These are phyloP conservation scores for Xerus inauris DNA, from an alignment of 2,113 vertebrate species.

Conservation along the genomic window DNA sequence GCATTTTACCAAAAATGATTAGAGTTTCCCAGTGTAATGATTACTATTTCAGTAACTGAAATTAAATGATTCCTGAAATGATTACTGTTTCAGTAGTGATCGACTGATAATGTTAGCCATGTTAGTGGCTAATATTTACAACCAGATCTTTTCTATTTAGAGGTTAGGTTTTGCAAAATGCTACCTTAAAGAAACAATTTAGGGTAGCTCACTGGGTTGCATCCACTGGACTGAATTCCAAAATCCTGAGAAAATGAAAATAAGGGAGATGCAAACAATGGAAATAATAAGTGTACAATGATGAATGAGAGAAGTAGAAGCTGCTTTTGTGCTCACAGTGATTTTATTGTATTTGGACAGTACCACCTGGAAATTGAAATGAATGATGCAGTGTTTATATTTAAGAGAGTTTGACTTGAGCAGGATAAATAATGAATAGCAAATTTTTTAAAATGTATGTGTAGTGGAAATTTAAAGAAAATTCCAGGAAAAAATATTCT, in stretches of 20 bases:
- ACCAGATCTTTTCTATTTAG: neutral
- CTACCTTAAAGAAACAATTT: constrained; percentile 7
- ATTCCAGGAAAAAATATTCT: neutral
- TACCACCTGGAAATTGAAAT: constrained; percentile 8
- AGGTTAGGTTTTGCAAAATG: neutral
- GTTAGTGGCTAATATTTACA: neutral
- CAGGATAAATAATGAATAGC: constrained; percentile 27
- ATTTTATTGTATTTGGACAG: neutral
- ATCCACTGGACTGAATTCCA: neutral
- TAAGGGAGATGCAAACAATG: neutral
- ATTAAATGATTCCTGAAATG: no score
- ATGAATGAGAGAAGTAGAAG: neutral
- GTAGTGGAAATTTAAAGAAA: constrained; percentile 2
- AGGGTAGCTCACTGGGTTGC: neutral
- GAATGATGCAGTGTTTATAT: constrained; percentile 9
- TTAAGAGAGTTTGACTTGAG: constrained; percentile 24
- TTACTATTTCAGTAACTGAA: no score
- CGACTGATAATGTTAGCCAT: neutral
- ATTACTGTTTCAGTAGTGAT: neutral
- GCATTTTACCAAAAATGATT: neutral
- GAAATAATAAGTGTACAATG: neutral
- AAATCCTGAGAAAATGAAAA: neutral
- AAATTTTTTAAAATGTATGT: neutral
- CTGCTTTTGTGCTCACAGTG: neutral
- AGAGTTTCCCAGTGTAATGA: neutral